Evolutionary conservation across 2,888 invertebrate species (phyloP), one percentile per base, ranked within the genome.

Genomic region (Ellobium chinense): DNA sequence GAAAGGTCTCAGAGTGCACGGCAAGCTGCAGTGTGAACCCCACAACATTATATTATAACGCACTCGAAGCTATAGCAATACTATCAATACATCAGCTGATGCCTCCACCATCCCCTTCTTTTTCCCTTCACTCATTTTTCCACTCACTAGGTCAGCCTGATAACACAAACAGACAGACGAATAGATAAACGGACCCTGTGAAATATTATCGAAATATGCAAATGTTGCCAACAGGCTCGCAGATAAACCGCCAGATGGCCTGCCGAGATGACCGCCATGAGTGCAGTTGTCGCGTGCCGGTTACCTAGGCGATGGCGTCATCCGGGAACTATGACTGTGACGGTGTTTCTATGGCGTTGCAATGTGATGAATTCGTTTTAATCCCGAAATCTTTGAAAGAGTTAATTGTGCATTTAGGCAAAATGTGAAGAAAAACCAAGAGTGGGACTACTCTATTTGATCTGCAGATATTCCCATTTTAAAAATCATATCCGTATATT

Each of bases 211-310:
- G 7, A 7, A 46, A 46, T 46, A 46, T 46, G 46, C 46, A 46
- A 46, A 46, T 46, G 46, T 46, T 46, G 46, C 7, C 46, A 12
- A 18, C 46, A 46, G 46, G n/a, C 62, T 36, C 27, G 37, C 27
- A 60, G 73, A 73, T 62, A 62, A 60, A 27, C 18, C 39, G 60
- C 37, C 73, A 73, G 73, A 73, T 73, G 73, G 73, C 62, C 39
- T 1, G 1, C 21, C 24, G 73, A 36, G 73, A 60, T 37, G 60
- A 62, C 58, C 73, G 34, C 39, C 73, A 73, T 5, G 60, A 62
- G 24, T 62, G 62, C 24, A n/a, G 36, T 12, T 12, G 73, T 62
- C 73, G 34, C 37, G 73, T 73, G 62, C 27, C 62, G 60, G 73
- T 73, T 73, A 62, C 73, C 62, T 73, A 62, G 73, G 27, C 39